phyloP scores from a whole-genome alignment of 2,797 vertebrate species.

The Saxicola maurus region DNA sequence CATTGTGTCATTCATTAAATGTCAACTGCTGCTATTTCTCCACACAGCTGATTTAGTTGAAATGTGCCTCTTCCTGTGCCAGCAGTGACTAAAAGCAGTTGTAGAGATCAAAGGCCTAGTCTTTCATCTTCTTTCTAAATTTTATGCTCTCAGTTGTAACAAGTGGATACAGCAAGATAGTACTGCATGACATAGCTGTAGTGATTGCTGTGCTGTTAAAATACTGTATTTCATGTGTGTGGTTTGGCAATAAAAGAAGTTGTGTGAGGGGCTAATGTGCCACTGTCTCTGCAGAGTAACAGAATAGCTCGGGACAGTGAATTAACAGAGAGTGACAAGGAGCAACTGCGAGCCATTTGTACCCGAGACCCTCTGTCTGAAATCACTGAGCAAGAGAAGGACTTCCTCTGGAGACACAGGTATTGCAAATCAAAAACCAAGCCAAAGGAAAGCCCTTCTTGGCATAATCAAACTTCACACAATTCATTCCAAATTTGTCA shows the following conservation, averaged over 20 bases:
- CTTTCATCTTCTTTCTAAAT: neutral
- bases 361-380: conserved; percentile 95
- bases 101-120: neutral
- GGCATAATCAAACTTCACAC: neutral
- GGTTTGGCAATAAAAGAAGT: neutral
- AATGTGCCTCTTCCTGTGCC: neutral
- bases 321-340: conserved; percentile 88
- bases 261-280: neutral
- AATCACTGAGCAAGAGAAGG: conserved; percentile 98
- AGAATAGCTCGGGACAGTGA: conserved; percentile 91
- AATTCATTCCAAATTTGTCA: neutral
- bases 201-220: neutral
- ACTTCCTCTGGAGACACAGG: conserved; percentile 97
- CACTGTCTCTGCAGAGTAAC: conserved; percentile 81
- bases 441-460: neutral
- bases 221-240: neutral
- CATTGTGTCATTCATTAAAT: neutral
- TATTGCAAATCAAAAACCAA: conserved; percentile 37
- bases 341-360: conserved; percentile 89
- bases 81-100: neutral
- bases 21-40: neutral
- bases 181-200: neutral
- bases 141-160: neutral
- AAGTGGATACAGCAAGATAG: neutral
- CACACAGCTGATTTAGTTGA: neutral